These are phyloP conservation scores for Andrena flavipes DNA, from an alignment of 2,888 invertebrate genomes.

Conservation along the genomic window DNA sequence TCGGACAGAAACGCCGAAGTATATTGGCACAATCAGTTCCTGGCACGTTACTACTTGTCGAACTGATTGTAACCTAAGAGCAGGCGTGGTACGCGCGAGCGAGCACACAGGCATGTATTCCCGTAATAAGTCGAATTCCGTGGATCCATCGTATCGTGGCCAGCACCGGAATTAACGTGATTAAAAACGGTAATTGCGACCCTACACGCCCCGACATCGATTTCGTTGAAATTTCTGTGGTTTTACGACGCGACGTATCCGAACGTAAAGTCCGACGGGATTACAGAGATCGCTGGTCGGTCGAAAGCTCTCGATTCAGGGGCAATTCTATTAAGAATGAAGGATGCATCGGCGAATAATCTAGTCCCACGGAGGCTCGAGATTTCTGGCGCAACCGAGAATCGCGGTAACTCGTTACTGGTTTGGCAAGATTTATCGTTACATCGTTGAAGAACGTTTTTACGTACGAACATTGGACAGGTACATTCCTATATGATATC, in stretches of 20 bases:
- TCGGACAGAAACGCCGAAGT: constrained; percentile 54
- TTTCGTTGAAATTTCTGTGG: constrained; percentile 20
- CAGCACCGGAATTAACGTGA: constrained; percentile 55
- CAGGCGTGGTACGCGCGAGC: constrained; percentile 28
- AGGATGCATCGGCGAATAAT: constrained; percentile 52
- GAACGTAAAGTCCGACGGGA: constrained; percentile 12
- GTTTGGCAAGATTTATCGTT: constrained; percentile 56
- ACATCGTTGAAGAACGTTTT: neutral
- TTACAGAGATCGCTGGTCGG: constrained; percentile 21
- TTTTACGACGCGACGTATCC: neutral
- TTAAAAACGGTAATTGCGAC: constrained; percentile 47
- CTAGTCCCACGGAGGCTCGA: constrained; percentile 21
- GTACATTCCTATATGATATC: too few species aligned
- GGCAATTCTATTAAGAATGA: constrained; percentile 60
- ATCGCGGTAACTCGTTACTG: constrained; percentile 56
- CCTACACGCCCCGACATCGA: neutral
- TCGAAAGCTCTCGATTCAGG: constrained; percentile 46
- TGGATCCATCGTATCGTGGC: constrained; percentile 20
- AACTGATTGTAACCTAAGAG: constrained; percentile 71
- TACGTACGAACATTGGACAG: neutral
- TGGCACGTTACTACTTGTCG: constrained; percentile 72
- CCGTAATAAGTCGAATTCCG: constrained; percentile 57
- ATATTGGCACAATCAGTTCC: constrained; percentile 76
- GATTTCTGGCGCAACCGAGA: constrained; percentile 13
- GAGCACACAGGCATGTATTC: constrained; percentile 9